Percentiles rank a stretch among this genome's conserved stretches.
Evolutionary conservation across 1,140 invertebrate genomes (phyloP).

Genomic region (Chrysoperla carnea): DNA sequence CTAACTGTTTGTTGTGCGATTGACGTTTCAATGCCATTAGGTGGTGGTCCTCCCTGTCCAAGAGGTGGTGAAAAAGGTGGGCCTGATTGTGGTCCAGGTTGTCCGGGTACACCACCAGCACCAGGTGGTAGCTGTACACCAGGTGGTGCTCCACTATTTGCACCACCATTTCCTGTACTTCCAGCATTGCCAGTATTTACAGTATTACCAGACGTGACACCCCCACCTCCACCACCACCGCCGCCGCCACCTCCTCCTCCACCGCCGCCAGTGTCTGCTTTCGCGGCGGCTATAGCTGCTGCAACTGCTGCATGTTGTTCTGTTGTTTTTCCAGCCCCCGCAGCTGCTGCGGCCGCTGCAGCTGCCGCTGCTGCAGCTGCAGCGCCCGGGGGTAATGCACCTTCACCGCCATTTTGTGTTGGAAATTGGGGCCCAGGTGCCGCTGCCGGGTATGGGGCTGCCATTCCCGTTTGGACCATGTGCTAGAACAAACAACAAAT

Average conservation of each 20-base stretch:
- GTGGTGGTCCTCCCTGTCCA: constrained; percentile 18
- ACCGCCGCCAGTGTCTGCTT: constrained; percentile 24
- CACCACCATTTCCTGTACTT: constrained; percentile 23
- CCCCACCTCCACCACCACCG: constrained; percentile 13
- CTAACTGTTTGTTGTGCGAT: constrained; percentile 25
- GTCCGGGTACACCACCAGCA: constrained; percentile 6
- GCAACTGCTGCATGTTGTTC: constrained; percentile 11
- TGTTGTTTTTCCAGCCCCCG: constrained; percentile 9
- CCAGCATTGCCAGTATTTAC: constrained; percentile 24
- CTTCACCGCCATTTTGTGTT: constrained; percentile 49
- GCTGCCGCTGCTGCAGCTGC: constrained; percentile 32
- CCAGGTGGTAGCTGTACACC: constrained; percentile 16
- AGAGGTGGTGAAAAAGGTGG: constrained; percentile 1
- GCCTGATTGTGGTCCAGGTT: constrained; percentile 1
- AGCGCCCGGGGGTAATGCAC: constrained; percentile 32
- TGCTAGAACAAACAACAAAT: constrained; percentile 52
- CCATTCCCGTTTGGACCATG: constrained; percentile 88
- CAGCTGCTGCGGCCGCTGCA: constrained; percentile 20
- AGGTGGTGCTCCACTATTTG: constrained; percentile 18
- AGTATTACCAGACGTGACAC: constrained; percentile 12
- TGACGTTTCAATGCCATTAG: constrained; percentile 23
- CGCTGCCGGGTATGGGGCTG: constrained; percentile 58
- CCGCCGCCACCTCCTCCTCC: constrained; percentile 22
- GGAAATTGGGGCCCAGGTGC: constrained; percentile 56
- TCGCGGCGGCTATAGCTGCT: constrained; percentile 21